Evolutionary conservation across 2,888 invertebrate genomes (phyloP).

Genomic region (Malacosoma neustria): DNA sequence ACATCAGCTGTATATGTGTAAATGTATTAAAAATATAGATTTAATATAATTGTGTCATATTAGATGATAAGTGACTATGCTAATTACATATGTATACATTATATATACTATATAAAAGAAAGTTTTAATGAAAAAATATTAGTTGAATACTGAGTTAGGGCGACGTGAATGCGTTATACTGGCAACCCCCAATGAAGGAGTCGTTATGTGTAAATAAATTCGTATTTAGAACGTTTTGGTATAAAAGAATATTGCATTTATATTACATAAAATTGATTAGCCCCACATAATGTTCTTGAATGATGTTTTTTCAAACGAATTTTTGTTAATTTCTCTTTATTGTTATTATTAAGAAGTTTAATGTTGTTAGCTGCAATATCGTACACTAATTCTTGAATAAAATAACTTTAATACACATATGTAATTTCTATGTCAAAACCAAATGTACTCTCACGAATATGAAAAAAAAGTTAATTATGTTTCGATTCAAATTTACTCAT

Average conservation of each 20-base stretch:
- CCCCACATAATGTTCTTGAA: slow-evolving; percentile 62
- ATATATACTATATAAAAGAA: slow-evolving; percentile 62
- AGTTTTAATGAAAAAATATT: slow-evolving; percentile 58
- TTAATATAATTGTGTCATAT: slow-evolving; percentile 73
- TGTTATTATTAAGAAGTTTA: slow-evolving; percentile 73
- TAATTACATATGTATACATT: slow-evolving; percentile 65
- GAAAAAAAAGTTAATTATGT: neutral
- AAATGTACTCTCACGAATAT: neutral
- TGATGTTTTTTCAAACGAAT: slow-evolving; percentile 59
- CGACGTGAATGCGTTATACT: slow-evolving; percentile 31
- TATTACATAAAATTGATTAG: slow-evolving; percentile 34
- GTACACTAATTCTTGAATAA: slow-evolving; percentile 22
- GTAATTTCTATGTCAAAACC: slow-evolving; percentile 9
- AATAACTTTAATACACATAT: slow-evolving; percentile 14
- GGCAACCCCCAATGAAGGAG: slow-evolving; percentile 33
- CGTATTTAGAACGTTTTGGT: slow-evolving; percentile 58
- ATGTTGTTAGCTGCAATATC: slow-evolving; percentile 65
- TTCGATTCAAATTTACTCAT: neutral
- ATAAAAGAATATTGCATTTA: slow-evolving; percentile 66
- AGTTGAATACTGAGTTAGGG: slow-evolving; percentile 53
- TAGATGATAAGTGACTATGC: slow-evolving; percentile 67
- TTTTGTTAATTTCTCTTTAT: slow-evolving; percentile 71
- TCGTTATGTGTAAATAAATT: slow-evolving; percentile 61
- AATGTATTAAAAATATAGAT: slow-evolving; percentile 64
- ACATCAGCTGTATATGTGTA: slow-evolving; percentile 62